Base-by-base conservation (phyloP, 37 sponge, comb jelly and placozoan species). In the Cliona cf. orientalis region DNA sequence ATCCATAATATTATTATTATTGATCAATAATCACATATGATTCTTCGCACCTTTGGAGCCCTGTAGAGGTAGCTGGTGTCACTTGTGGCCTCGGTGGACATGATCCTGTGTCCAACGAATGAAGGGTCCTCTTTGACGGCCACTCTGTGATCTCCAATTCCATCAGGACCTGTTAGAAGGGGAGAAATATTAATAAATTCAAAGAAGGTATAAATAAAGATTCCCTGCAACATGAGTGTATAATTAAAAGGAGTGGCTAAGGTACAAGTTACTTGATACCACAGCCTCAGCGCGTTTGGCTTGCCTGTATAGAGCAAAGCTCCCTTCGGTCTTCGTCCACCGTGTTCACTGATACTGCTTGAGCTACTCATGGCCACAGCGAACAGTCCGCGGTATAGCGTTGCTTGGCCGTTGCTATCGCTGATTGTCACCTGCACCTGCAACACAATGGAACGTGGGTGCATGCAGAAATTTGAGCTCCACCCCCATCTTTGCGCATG, bases 11-110 rank as follows among this genome's bases (percentile, higher is more conserved):
- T 25, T 25, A 61, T n/a, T 22, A 25, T 6, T n/a, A 12, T 61
- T 28, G 6, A 5, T 28, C 26, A 25, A 12, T 61, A 22, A 61
- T 25, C 25, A 42, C 53, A 66, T 22, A 39, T 53, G 21, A 26
- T 14, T 44, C 17, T 55, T 41, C 69, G 35, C 46, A 93, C 96
- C 60, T 59, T 57, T 7, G 87, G 61, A 46, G 88, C 84, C 58
- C 93, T 80, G 55, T 77, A 92, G 19, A 95, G 43, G 56, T 95
- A 95, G 3, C 75, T n/a, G 6, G 75, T 69, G 36, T 92, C 87
- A 43, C 86, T 39, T 28, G 96, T 80, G 1, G 88, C 84, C 75
- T 95, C 96, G 40, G 96, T 80, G 0, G 96, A 95, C 59, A 59
- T 70, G 0, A 75, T 49, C 3, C 90, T 86, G 33, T 90, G 86